phyloP scores from a whole-genome alignment of 2,113 vertebrate genomes.

The Sialia sialis region DNA sequence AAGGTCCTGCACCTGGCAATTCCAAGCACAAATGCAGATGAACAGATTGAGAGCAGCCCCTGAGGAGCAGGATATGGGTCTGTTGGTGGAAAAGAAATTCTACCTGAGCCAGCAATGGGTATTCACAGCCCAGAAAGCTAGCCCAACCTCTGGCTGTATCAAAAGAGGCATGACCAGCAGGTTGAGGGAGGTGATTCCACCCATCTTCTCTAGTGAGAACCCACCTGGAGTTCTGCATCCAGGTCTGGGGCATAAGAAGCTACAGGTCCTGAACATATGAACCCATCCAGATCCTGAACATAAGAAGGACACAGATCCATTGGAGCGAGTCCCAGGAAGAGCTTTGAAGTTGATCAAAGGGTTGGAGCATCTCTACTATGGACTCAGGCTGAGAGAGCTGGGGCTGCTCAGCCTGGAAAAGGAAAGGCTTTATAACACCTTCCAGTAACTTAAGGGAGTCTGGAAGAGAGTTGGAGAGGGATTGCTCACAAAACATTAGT shows the following conservation, averaged over 20 bases:
- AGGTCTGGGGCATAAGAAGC: background rate
- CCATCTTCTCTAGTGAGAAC: background rate
- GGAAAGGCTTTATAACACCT: background rate
- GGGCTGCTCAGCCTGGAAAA: background rate
- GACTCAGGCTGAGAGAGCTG: background rate
- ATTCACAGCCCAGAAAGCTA: background rate
- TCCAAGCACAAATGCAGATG: background rate
- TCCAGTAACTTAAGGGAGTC: background rate
- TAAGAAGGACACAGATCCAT: background rate
- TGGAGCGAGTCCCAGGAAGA: background rate
- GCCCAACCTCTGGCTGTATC: no score
- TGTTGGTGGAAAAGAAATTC: background rate
- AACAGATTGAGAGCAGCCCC: background rate
- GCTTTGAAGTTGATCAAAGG: background rate
- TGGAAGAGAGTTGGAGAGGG: background rate
- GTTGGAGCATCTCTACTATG: background rate
- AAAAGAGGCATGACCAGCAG: background rate
- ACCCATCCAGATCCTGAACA: background rate
- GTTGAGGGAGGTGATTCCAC: background rate
- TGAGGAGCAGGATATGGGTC: background rate
- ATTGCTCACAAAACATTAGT: background rate
- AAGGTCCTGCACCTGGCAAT: background rate
- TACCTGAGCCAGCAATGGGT: background rate
- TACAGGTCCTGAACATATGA: background rate
- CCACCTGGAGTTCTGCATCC: background rate